These are phyloP conservation scores for Cerastis rubricosa DNA, from an alignment of 2,888 invertebrate species.

Conservation along the genomic window DNA sequence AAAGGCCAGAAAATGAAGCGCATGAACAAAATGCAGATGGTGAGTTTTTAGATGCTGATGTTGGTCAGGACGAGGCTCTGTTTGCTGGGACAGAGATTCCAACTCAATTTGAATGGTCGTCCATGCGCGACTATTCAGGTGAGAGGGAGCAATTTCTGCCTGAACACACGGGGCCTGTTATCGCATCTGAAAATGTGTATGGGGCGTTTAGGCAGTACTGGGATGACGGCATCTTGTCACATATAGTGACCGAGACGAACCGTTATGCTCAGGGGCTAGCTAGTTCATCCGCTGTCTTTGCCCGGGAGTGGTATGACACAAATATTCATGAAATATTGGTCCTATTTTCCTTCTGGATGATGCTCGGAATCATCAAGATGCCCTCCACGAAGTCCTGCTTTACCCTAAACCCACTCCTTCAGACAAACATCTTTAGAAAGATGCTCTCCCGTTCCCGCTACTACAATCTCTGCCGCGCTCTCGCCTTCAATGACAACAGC, in stretches of 20 bases:
- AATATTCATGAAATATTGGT: not conserved
- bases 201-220: slow-evolving; percentile 1
- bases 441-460: no score
- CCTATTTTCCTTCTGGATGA: slow-evolving; percentile 1
- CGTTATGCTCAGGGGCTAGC: not conserved
- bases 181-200: not conserved
- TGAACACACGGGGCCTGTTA: not conserved
- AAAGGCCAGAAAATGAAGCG: not conserved
- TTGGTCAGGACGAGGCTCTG: not conserved
- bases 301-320: not conserved
- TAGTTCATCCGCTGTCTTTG: not conserved
- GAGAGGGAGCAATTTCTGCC: not conserved
- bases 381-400: no score
- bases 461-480: no score
- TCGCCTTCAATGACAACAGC: no score
- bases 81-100: not conserved
- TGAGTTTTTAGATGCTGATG: slow-evolving; percentile 4
- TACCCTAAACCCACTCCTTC: no score
- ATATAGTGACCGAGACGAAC: not conserved
- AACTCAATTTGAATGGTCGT: not conserved
- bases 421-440: no score
- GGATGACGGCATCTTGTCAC: slow-evolving; percentile 10
- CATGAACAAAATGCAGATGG: not conserved
- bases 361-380: not conserved
- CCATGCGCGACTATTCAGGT: not conserved